Evolutionary conservation across 2,797 vertebrate species (phyloP).

Genomic region (Diplodus puntazzo): DNA sequence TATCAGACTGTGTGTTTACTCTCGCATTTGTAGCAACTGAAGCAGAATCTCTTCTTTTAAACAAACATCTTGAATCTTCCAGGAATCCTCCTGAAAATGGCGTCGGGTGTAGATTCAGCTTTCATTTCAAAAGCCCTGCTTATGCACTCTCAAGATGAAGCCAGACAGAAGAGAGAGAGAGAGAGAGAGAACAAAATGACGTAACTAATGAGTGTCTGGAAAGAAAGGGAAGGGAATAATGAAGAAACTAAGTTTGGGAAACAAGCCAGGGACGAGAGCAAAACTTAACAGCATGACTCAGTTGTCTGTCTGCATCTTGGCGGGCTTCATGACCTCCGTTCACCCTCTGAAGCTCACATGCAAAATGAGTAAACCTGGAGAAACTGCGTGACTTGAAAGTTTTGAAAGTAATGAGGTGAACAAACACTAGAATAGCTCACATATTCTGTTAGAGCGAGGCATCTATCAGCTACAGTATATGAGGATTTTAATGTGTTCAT

Average conservation of each 20-base stretch:
- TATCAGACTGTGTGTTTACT: no score
- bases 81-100: constrained; percentile 12
- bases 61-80: neutral
- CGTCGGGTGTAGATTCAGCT: constrained; percentile 4
- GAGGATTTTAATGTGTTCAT: neutral
- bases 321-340: constrained; percentile 24
- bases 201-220: constrained; percentile 28
- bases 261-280: constrained; percentile 28
- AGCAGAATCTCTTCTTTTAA: constrained; percentile 23
- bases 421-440: neutral
- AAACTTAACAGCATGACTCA: constrained; percentile 40
- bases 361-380: constrained; percentile 32
- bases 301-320: constrained; percentile 39
- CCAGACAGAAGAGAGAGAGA: constrained; percentile 15
- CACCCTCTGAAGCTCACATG: constrained; percentile 17
- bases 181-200: constrained; percentile 17
- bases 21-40: constrained; percentile 5
- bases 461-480: neutral
- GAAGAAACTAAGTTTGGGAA: constrained; percentile 48
- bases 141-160: constrained; percentile 30
- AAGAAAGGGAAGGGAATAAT: constrained; percentile 19
- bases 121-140: constrained; percentile 31
- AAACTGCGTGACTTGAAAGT: constrained; percentile 29
- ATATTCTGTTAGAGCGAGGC: neutral
- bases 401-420: constrained; percentile 36